Conservation (phyloP, 2,113 vertebrate genomes). For the Lontra canadensis region DNA sequence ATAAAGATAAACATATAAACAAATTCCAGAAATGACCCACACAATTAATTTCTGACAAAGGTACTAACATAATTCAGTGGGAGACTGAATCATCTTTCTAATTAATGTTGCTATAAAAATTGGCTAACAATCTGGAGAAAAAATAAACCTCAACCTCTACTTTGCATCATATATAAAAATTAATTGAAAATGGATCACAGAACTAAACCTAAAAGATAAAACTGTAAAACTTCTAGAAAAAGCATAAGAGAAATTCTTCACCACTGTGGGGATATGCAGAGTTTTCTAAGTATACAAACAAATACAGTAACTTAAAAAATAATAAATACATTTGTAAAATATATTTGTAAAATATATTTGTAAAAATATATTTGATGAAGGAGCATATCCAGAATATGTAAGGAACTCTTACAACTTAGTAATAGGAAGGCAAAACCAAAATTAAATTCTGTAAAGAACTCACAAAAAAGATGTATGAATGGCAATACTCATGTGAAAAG, state of each 20-base stretch:
- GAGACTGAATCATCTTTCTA: background rate
- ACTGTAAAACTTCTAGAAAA: background rate
- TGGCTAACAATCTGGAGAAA: background rate
- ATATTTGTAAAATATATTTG: background rate
- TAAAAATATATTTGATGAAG: background rate
- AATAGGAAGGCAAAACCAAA: background rate
- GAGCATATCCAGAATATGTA: background rate
- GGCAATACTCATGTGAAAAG: background rate
- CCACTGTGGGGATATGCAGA: background rate
- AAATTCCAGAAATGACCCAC: background rate
- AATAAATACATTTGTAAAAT: background rate
- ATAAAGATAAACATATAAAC: background rate
- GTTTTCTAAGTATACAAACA: background rate
- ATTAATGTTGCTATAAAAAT: background rate
- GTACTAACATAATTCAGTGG: background rate
- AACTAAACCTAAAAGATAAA: conserved; percentile 8
- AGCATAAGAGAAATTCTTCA: background rate
- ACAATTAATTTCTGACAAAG: background rate
- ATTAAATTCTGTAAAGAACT: background rate
- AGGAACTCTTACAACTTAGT: background rate
- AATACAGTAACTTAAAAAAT: background rate
- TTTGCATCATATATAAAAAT: background rate
- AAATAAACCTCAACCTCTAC: background rate
- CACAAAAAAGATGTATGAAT: background rate
- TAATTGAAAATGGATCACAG: background rate